Evolutionary conservation across 1,140 invertebrate species (phyloP), one percentile per base, ranked within the genome.

Genomic region (Drosophila triauraria): DNA sequence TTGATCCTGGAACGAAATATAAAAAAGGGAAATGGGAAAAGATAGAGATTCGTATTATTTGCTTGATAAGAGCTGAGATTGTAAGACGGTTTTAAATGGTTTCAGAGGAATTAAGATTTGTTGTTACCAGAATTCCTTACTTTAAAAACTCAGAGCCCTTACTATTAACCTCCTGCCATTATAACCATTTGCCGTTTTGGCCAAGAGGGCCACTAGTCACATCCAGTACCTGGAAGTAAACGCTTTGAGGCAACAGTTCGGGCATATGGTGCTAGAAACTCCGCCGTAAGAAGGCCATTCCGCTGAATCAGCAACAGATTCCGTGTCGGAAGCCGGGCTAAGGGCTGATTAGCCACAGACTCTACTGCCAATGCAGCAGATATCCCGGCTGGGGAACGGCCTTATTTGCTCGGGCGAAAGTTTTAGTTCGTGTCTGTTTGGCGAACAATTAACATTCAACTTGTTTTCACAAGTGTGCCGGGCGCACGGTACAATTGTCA

Each of bases 391-490:
- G 40, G 20, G 43, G 13, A 44, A 48, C 27, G 47, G 53, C 35
- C 51, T 65, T 58, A 40, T 70, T 75, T 64, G 65, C 44, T 47
- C 15, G 62, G 61, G 30, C 43, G 44, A 84, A 80, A 80, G 81
- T 84, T 84, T 63, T 40, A 63, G 72, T 76, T 84, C 81, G 70
- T 84, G 76, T 80, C 65, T 76, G 81, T 76, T 76, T 76, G 71
- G 51, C 58, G 68, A 84, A 83, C 76, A 84, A 84, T 84, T 84
- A 84, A 84, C 81, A 84, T 84, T 84, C 79, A 78, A 48, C 59
- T 80, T 68, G 81, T 77, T 80, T 71, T 80, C 64, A 84, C 81
- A 50, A 81, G 63, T 68, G 54, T 70, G 78, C 32, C 27, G 63
- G 56, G 76, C 64, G 50, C 47, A 43, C 44, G 63, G 32, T 32